A percentile compares a stretch with the other conserved stretches of the same genome.
Conservation (phyloP, 2,797 vertebrate species). For the Gallinago stenura region DNA sequence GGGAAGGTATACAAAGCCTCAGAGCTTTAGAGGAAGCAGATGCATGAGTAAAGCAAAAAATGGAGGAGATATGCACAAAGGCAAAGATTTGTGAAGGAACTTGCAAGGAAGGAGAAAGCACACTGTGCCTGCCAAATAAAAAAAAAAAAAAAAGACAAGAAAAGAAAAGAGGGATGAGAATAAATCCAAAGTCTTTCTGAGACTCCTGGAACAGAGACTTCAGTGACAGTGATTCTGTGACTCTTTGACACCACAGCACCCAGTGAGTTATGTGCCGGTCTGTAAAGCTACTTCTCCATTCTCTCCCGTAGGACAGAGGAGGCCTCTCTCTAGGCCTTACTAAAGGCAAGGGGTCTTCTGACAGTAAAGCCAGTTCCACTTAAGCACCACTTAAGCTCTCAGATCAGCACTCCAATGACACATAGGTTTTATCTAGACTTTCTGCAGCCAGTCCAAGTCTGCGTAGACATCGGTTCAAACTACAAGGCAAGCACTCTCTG, state of each 20-base stretch:
- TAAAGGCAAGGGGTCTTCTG: background rate
- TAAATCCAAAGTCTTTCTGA: background rate
- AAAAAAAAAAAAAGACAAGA: background rate
- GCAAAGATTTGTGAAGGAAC: background rate
- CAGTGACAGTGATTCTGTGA: background rate
- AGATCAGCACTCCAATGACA: background rate
- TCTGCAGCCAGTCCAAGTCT: background rate
- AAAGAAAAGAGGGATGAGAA: background rate
- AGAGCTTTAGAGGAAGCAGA: conserved; percentile 5
- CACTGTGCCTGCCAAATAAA: background rate
- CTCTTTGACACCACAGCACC: background rate
- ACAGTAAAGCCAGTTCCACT: background rate
- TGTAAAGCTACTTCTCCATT: background rate
- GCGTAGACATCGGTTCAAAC: background rate
- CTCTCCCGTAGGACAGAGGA: background rate
- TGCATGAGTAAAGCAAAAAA: background rate
- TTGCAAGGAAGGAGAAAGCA: background rate
- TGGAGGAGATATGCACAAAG: background rate
- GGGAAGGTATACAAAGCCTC: background rate
- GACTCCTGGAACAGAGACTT: background rate
- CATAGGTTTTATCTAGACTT: background rate
- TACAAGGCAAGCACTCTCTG: background rate
- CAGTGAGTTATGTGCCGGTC: background rate
- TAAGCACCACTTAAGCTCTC: background rate
- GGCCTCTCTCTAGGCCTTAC: background rate